A percentile compares a stretch with the other conserved stretches of the same genome.
Evolutionary conservation across 2,888 invertebrate genomes (phyloP).

Genomic region (Drosophila dives): DNA sequence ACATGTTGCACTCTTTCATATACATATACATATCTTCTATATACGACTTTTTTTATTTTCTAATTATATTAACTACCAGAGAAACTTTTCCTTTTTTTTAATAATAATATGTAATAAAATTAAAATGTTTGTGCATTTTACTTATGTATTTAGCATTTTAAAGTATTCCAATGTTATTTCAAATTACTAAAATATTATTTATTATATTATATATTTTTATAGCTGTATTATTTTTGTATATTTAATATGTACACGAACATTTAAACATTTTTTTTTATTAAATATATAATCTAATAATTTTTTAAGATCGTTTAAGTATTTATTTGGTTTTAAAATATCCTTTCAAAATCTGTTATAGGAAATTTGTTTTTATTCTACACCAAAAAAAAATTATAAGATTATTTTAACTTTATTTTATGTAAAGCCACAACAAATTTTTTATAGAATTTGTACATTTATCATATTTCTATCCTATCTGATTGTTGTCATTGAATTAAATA

Average conservation of each 20-base stretch:
- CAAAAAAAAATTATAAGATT: background rate
- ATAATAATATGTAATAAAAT: too few species aligned
- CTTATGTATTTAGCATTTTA: too few species aligned
- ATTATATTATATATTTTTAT: too few species aligned
- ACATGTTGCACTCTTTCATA: background rate
- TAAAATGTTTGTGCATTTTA: too few species aligned
- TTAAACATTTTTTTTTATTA: background rate
- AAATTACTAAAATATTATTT: too few species aligned
- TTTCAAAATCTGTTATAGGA: background rate
- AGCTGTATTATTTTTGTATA: background rate
- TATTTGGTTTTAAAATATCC: background rate
- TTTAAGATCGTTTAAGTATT: background rate
- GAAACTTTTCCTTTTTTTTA: too few species aligned
- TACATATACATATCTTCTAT: background rate
- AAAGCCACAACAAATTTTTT: background rate
- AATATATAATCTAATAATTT: background rate
- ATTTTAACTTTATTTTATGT: background rate
- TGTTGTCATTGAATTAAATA: background rate
- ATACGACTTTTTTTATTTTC: background rate
- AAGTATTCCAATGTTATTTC: too few species aligned
- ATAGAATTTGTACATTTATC: background rate
- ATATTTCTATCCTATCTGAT: background rate
- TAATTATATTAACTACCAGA: background rate
- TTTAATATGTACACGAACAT: accelerated
- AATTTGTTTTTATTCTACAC: background rate